A percentile compares a stretch with the other conserved stretches of the same genome.
These are phyloP conservation scores for Volucella inflata DNA, from an alignment of 2,888 invertebrate species.

Conservation along the genomic window DNA sequence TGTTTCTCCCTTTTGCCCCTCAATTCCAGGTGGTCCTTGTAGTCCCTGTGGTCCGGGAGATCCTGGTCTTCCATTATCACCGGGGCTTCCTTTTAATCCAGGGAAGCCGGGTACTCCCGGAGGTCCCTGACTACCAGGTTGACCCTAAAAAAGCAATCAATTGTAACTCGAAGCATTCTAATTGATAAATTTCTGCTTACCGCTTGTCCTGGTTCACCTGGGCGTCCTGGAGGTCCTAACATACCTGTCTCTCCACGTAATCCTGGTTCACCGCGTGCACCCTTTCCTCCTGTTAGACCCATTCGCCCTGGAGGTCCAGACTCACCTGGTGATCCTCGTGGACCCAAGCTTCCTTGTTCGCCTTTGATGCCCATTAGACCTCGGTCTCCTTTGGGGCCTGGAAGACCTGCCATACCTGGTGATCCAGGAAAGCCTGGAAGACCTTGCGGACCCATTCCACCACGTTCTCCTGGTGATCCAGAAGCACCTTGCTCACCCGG, in stretches of 20 bases:
- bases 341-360: conserved; percentile 88
- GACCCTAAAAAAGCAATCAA: conserved; percentile 85
- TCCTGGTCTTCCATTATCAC: conserved; percentile 89
- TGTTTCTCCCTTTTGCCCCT: conserved; percentile 91
- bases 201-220: conserved; percentile 89
- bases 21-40: conserved; percentile 89
- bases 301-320: conserved; percentile 84
- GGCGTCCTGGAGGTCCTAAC: conserved; percentile 90
- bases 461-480: conserved; percentile 90
- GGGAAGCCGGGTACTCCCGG: conserved; percentile 88
- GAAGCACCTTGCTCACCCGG: conserved; percentile 90
- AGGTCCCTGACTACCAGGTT: conserved; percentile 88
- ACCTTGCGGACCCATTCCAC: conserved; percentile 89
- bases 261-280: conserved; percentile 90
- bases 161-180: neutral
- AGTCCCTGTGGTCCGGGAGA: conserved; percentile 88
- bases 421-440: conserved; percentile 88
- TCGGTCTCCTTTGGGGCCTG: conserved; percentile 90
- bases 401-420: conserved; percentile 88
- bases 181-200: conserved; percentile 83
- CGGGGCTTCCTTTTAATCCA: conserved; percentile 89
- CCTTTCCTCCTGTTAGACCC: conserved; percentile 89
- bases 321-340: conserved; percentile 85
- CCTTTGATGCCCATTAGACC: conserved; percentile 89
- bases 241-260: conserved; percentile 90